Conservation (phyloP, 2,888 invertebrate genomes). For the Cephus pulcher region DNA sequence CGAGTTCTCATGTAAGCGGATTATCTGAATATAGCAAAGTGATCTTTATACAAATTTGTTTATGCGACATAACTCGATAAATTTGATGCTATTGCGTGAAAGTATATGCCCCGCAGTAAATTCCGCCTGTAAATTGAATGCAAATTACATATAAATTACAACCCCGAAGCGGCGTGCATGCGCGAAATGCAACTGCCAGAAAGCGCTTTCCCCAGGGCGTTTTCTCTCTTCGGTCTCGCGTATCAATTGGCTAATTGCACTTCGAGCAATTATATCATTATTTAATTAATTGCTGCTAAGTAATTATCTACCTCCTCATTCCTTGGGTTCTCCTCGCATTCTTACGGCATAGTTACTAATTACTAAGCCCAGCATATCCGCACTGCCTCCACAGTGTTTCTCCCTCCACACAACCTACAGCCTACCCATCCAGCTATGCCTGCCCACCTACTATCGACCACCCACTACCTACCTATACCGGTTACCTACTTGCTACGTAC, state of each 20-base stretch:
- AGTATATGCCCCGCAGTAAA: slow-evolving; percentile 31
- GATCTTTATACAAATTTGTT: background rate
- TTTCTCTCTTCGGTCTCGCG: slow-evolving; percentile 32
- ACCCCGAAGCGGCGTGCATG: slow-evolving; percentile 36
- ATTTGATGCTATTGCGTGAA: slow-evolving; percentile 17
- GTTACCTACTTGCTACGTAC: too few species aligned
- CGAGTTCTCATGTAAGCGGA: too few species aligned
- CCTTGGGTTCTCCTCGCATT: too few species aligned
- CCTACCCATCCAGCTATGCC: background rate
- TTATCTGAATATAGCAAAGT: too few species aligned
- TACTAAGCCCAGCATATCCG: slow-evolving; percentile 12
- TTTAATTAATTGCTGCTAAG: slow-evolving; percentile 52
- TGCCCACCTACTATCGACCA: too few species aligned
- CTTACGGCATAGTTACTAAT: slow-evolving; percentile 16
- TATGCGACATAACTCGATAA: slow-evolving; percentile 12
- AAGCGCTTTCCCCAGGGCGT: slow-evolving; percentile 42
- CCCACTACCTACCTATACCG: too few species aligned
- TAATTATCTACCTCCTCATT: slow-evolving; percentile 27
- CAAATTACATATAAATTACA: slow-evolving; percentile 56
- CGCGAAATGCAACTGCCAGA: slow-evolving; percentile 45
- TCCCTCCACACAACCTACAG: background rate
- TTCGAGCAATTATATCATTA: slow-evolving; percentile 52
- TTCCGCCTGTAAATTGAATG: slow-evolving; percentile 50
- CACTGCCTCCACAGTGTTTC: slow-evolving; percentile 16
- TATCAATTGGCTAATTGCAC: slow-evolving; percentile 55